These are phyloP conservation scores for Brachymystax lenok DNA, from an alignment of 2,797 vertebrate species.

Conservation along the genomic window DNA sequence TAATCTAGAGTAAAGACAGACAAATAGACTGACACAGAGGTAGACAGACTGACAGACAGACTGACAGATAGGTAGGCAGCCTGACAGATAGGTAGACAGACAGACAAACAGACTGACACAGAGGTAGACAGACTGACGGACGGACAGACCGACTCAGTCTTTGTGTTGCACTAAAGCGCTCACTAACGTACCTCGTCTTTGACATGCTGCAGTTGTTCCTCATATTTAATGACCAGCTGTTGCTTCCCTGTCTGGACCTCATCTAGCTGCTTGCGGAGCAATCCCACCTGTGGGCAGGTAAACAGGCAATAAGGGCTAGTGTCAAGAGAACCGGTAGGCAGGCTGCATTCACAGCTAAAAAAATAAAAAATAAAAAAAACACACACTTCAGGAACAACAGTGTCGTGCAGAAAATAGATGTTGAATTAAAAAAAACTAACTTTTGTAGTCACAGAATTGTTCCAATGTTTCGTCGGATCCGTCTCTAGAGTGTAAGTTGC, in stretches of 20 bases:
- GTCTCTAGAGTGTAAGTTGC: no score
- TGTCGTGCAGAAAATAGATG: neutral
- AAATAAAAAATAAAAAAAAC: no score
- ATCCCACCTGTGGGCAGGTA: slow-evolving; percentile 69
- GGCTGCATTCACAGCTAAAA: neutral
- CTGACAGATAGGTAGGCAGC: no score
- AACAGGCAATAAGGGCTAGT: neutral
- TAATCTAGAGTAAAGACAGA: no score
- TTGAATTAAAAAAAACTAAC: neutral
- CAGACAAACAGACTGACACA: no score
- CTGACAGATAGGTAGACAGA: no score
- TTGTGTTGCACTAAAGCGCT: neutral
- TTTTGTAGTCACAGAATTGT: neutral
- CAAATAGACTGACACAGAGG: no score
- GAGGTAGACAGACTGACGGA: neutral
- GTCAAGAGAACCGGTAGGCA: neutral
- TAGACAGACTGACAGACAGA: no score
- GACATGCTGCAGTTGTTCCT: slow-evolving; percentile 82
- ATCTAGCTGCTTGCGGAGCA: slow-evolving; percentile 77
- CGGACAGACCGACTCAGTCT: neutral
- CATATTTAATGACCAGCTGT: slow-evolving; percentile 81
- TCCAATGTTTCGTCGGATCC: neutral
- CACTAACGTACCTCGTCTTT: slow-evolving; percentile 68
- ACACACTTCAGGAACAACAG: neutral
- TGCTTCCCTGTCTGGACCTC: slow-evolving; percentile 76